Evolutionary conservation across 2,797 vertebrate species (phyloP).

Genomic region (Hemibagrus guttatus): DNA sequence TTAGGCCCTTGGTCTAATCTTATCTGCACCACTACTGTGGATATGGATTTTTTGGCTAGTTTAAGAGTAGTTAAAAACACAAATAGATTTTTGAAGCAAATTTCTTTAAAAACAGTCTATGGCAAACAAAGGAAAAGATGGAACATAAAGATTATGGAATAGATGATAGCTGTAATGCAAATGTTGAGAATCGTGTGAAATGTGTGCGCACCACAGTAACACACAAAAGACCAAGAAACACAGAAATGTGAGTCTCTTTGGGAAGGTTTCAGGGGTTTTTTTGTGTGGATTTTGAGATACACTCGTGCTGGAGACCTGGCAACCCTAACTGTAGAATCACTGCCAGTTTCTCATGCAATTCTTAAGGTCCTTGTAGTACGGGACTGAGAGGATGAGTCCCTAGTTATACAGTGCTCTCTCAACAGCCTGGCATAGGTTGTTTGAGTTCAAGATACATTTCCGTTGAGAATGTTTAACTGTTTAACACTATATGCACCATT

Average conservation of each 20-base stretch:
- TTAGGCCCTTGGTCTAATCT: neutral
- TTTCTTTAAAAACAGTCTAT: neutral
- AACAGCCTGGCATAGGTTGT: neutral
- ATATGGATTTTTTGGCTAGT: neutral
- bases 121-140: neutral
- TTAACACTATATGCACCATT: neutral
- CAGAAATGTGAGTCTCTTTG: neutral
- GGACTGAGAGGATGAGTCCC: too few relatives aligned
- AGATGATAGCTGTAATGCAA: neutral
- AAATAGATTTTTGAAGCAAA: neutral
- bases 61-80: neutral
- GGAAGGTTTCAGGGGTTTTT: neutral
- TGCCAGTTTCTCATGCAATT: neutral
- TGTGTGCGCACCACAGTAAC: neutral
- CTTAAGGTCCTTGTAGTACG: too few relatives aligned
- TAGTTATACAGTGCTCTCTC: neutral
- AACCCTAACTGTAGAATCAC: conserved; percentile 1
- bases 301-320: neutral
- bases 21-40: neutral
- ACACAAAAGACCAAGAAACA: neutral
- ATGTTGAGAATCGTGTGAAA: neutral
- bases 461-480: neutral
- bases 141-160: neutral
- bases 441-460: neutral
- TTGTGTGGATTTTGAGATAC: neutral